Evolutionary conservation across 2,888 invertebrate genomes (phyloP), one percentile per base, ranked within the genome.

Genomic region (Cremastobaeus sp.): DNA sequence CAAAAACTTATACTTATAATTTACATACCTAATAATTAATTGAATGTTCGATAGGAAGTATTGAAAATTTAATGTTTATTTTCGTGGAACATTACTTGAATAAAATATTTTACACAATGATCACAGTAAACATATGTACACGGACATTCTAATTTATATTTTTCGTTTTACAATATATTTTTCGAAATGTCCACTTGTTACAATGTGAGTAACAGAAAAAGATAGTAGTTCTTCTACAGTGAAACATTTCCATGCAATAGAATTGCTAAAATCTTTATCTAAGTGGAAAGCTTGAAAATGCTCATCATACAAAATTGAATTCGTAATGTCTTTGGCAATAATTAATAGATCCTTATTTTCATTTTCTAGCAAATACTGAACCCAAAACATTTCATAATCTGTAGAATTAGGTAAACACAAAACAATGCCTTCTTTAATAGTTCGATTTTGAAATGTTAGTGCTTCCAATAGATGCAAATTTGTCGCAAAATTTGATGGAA

Each of bases 371-470:
- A 60, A 17, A 37, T 37, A 21, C 3, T 30, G 11, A 37, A 47
- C 47, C 1, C n/a, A n/a, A 15, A 60, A 60, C 37, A 60, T 60
- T 35, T 47, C 20, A 8, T 47, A 37, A 12, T 15, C 59, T 3
- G 25, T 25, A 15, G 20, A 17, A 4, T 15, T 60, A 2, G 47
- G 34, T 1, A 47, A 9, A 35, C 15, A 15, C 17, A 60, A 18
- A 12, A 60, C 32, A 14, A 47, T 18, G 15, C 21, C 21, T 37
- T 47, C 21, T 47, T 34, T 47, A 4, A 60, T 47, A 2, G 47
- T 60, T 17, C 37, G 45, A 28, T 45, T 47, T 1, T 32, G 47
- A 28, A 37, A 37, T 21, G 4, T 35, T 1, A 60, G 25, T 6
- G 14, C n/a, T n/a, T 12, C 20, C 8, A 60, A 28, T 17, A 28